phyloP scores from a whole-genome alignment of 2,888 invertebrate species.

The Thumatha senex region DNA sequence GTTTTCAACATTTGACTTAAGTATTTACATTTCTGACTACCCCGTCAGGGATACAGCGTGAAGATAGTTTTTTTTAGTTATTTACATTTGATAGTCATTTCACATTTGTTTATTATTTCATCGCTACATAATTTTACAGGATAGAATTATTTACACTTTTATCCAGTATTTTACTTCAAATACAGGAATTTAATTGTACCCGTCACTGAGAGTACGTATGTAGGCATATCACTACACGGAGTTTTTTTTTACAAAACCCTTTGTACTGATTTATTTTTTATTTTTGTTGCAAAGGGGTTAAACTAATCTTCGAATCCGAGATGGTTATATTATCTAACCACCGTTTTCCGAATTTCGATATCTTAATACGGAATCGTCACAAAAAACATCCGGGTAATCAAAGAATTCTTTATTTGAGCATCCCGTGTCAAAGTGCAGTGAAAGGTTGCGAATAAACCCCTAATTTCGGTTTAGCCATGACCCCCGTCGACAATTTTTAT shows the following conservation, averaged over 20 bases:
- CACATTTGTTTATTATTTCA: too few species aligned
- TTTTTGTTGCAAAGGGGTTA: slow-evolving; percentile 57
- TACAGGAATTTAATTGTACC: too few species aligned
- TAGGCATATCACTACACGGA: neutral
- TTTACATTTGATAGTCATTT: too few species aligned
- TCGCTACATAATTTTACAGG: too few species aligned
- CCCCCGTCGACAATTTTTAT: slow-evolving; percentile 75
- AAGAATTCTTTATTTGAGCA: slow-evolving; percentile 60
- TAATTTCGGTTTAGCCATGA: slow-evolving; percentile 79
- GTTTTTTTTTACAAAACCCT: neutral
- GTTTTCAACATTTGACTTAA: too few species aligned
- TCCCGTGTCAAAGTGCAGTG: slow-evolving; percentile 80
- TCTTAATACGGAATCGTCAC: slow-evolving; percentile 71
- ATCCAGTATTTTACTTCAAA: too few species aligned
- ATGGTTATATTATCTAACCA: slow-evolving; percentile 72
- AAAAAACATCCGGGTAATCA: slow-evolving; percentile 72
- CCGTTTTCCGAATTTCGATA: slow-evolving; percentile 67
- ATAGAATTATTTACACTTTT: too few species aligned
- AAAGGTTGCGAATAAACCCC: slow-evolving; percentile 78
- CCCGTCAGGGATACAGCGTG: too few species aligned
- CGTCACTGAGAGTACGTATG: too few species aligned
- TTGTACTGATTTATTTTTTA: neutral
- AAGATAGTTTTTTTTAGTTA: too few species aligned
- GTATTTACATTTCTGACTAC: too few species aligned
- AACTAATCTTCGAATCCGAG: slow-evolving; percentile 50